Evolutionary conservation across 1,140 invertebrate species (phyloP).

Genomic region (Papilio polytes): DNA sequence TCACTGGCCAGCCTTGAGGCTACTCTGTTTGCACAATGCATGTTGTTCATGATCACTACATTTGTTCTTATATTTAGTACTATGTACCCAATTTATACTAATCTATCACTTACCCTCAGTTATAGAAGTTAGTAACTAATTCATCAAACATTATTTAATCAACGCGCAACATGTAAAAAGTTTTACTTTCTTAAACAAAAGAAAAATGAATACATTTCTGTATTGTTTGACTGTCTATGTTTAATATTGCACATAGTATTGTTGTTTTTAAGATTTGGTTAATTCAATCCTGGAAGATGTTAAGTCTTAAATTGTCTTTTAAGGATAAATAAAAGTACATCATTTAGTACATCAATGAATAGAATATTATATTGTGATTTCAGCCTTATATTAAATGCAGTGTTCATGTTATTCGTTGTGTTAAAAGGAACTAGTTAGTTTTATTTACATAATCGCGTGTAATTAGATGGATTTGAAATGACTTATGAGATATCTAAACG

Average conservation of each 20-base stretch:
- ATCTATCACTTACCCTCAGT: not conserved
- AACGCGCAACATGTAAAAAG: not conserved
- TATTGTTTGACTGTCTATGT: too few species aligned
- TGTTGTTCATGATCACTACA: conserved; percentile 44
- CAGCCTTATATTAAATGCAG: not conserved
- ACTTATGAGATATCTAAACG: not conserved
- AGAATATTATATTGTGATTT: not conserved
- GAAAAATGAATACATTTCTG: too few species aligned
- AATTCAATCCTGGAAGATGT: not conserved
- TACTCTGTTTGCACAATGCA: conserved; percentile 62
- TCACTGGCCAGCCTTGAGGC: conserved; percentile 71
- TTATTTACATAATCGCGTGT: not conserved
- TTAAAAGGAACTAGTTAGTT: not conserved
- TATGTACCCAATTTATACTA: not conserved
- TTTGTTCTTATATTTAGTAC: not conserved
- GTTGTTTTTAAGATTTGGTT: not conserved
- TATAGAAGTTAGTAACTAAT: conserved; percentile 10
- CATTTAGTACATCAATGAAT: not conserved
- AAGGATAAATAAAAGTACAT: not conserved
- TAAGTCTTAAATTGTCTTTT: not conserved
- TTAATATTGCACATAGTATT: not conserved
- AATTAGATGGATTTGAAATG: not conserved
- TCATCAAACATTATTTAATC: not conserved
- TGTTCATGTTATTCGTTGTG: not conserved
- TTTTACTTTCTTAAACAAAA: not conserved